These are phyloP conservation scores for Cromileptes altivelis DNA, from an alignment of 2,113 vertebrate species.

Conservation along the genomic window DNA sequence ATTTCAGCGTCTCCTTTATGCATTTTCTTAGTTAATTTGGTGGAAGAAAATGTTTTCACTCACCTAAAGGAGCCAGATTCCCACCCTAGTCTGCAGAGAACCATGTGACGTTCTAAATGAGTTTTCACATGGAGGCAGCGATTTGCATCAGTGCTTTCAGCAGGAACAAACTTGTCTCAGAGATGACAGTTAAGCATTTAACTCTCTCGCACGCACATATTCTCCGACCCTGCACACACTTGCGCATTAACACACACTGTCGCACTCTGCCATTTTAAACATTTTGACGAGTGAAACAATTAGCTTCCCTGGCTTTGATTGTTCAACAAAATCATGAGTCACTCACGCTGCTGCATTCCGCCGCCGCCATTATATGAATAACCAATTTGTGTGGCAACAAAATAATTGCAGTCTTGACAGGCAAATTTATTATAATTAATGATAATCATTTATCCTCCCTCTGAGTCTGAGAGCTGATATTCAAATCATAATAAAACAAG, in stretches of 20 bases:
- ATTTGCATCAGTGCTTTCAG: constrained; percentile 22
- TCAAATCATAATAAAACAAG: constrained; percentile 76
- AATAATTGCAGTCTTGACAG: constrained; percentile 88
- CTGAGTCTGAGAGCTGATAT: constrained; percentile 74
- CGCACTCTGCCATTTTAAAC: not conserved
- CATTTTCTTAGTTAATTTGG: not conserved
- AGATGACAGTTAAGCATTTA: constrained; percentile 24
- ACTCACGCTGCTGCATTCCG: constrained; percentile 69
- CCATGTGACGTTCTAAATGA: not conserved
- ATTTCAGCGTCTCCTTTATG: not conserved
- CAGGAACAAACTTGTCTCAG: constrained; percentile 11
- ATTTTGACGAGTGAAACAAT: constrained; percentile 54
- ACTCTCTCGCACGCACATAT: not conserved
- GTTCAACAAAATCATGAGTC: constrained; percentile 84
- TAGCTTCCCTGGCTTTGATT: constrained; percentile 66
- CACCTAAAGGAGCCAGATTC: not conserved
- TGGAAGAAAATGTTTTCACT: not conserved
- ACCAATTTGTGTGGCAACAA: constrained; percentile 86
- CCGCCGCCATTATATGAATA: constrained; percentile 64
- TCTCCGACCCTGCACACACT: not conserved
- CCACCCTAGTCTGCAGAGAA: not conserved
- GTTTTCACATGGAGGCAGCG: not conserved
- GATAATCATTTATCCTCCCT: constrained; percentile 87
- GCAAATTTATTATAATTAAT: constrained; percentile 90
- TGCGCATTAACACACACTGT: not conserved